phyloP scores from a whole-genome alignment of 2,797 vertebrate species.

The Phaenicophaeus curvirostris region DNA sequence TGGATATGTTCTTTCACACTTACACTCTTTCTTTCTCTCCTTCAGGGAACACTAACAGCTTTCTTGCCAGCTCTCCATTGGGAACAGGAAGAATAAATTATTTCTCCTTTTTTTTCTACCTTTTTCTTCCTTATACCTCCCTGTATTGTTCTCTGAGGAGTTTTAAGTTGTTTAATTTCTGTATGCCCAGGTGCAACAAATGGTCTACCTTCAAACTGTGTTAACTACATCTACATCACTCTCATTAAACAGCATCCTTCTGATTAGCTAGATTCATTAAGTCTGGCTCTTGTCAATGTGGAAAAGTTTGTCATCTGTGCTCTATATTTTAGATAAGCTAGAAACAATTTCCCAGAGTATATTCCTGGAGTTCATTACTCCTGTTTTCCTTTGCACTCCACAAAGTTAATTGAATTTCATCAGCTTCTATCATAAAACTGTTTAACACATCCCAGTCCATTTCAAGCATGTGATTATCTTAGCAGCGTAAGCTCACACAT shows the following conservation, averaged over 20 bases:
- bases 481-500: neutral
- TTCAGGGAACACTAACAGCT: neutral
- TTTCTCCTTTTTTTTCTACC: neutral
- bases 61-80: neutral
- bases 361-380: neutral
- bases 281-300: neutral
- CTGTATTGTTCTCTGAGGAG: neutral
- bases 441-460: neutral
- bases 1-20: neutral
- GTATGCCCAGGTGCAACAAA: neutral
- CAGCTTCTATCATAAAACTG: neutral
- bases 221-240: neutral
- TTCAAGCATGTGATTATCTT: neutral
- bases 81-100: neutral
- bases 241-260: neutral
- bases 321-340: neutral
- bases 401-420: conserved; percentile 11
- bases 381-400: neutral
- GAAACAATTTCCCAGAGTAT: neutral
- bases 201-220: neutral
- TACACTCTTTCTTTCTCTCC: neutral
- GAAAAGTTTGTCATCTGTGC: neutral
- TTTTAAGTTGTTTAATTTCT: conserved; percentile 17
- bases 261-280: conserved; percentile 13
- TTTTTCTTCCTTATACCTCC: neutral